Percentiles rank a stretch among this genome's conserved stretches.
Evolutionary conservation across 2,888 invertebrate genomes (phyloP).

Genomic region (Dyspetes luteomarginatus): DNA sequence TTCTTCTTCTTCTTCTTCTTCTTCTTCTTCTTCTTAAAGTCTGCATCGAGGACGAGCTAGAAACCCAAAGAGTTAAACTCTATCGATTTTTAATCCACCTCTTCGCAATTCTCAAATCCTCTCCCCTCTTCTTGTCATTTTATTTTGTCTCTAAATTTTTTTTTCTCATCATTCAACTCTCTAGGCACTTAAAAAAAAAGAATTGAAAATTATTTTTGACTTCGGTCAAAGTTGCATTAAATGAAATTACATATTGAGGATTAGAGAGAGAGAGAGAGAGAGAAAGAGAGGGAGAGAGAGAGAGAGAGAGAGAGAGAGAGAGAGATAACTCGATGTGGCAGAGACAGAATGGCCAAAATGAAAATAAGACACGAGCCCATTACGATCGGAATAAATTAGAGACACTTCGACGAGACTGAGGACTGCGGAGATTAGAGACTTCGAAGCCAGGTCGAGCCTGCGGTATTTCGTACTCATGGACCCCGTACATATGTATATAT

Average conservation of each 20-base stretch:
- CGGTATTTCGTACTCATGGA: slow-evolving; percentile 19
- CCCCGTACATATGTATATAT: not conserved
- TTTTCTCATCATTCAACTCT: slow-evolving; percentile 6
- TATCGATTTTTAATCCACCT: not conserved
- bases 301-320: too few species aligned
- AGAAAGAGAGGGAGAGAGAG: too few species aligned
- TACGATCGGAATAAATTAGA: slow-evolving; percentile 12
- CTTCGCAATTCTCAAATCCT: not conserved
- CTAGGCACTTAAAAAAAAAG: slow-evolving; percentile 53
- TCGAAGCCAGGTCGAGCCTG: slow-evolving; percentile 26
- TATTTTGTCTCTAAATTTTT: not conserved
- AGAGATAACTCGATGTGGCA: not conserved
- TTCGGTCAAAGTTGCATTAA: not conserved
- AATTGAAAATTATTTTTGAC: slow-evolving; percentile 54
- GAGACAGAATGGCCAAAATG: not conserved
- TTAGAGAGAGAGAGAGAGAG: not conserved
- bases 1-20: slow-evolving; percentile 39
- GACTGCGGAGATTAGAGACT: slow-evolving; percentile 17
- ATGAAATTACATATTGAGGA: not conserved
- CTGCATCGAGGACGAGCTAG: too few species aligned
- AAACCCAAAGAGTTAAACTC: slow-evolving; percentile 17
- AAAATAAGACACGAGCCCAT: not conserved
- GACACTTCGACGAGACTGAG: not conserved
- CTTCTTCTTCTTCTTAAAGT: slow-evolving; percentile 7
- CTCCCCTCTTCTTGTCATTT: not conserved